Evolutionary conservation across 2,113 vertebrate genomes (phyloP).

Genomic region (Dipodomys stephensi): DNA sequence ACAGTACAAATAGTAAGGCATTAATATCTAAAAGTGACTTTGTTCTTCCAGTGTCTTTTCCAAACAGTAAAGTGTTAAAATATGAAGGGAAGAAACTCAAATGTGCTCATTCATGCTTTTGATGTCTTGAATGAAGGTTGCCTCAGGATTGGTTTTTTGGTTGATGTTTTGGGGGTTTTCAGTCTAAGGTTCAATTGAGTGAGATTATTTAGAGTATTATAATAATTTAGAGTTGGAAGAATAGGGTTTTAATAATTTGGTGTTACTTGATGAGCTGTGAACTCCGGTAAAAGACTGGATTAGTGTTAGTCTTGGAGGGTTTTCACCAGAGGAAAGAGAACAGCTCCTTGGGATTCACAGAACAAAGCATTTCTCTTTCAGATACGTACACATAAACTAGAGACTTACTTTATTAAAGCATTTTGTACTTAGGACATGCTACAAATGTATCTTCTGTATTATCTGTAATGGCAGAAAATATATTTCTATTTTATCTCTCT

Average conservation of each 20-base stretch:
- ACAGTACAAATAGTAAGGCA: constrained; percentile 20
- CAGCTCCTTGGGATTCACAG: constrained; percentile 26
- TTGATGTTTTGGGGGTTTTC: constrained; percentile 1
- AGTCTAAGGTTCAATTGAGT: constrained; percentile 31
- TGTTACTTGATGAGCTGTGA: constrained; percentile 17
- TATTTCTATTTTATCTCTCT: too few species aligned
- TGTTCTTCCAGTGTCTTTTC: background rate
- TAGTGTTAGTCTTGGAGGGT: constrained; percentile 15
- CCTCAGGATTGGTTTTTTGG: background rate
- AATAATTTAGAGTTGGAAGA: too few species aligned
- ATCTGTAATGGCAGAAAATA: background rate
- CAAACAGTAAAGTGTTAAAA: constrained; percentile 5
- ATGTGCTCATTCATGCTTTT: background rate
- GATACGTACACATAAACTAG: background rate
- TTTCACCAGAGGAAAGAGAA: constrained; percentile 33
- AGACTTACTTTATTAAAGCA: constrained; percentile 53
- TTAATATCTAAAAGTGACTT: background rate
- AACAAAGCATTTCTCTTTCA: constrained; percentile 32
- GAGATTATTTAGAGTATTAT: background rate
- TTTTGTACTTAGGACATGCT: constrained; percentile 19
- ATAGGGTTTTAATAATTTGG: background rate
- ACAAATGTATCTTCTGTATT: constrained; percentile 28
- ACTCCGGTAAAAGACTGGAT: background rate
- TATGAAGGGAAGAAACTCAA: background rate
- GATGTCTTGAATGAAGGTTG: constrained; percentile 34